Conservation (phyloP, 2,888 invertebrate species). For the Amorpha juglandis region DNA sequence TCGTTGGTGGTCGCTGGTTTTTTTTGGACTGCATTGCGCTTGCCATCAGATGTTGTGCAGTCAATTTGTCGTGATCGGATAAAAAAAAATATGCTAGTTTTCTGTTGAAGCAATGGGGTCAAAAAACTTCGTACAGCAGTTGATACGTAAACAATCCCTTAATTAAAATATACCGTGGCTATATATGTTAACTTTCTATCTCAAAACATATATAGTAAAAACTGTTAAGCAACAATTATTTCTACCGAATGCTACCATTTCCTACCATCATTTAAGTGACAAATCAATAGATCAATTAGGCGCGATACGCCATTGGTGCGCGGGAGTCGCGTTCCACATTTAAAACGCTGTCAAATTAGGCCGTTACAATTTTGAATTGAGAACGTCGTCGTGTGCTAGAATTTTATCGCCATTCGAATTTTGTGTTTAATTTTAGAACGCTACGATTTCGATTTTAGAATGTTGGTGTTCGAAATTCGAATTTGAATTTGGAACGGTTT, state of each 20-base stretch:
- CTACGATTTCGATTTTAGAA: constrained; percentile 17
- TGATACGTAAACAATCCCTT: not conserved
- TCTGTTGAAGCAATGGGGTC: no score
- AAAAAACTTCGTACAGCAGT: not conserved
- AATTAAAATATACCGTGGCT: not conserved
- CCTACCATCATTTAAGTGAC: constrained; percentile 54
- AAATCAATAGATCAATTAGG: constrained; percentile 72
- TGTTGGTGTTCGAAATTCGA: constrained; percentile 30
- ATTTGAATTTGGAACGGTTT: constrained; percentile 32
- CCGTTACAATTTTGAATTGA: constrained; percentile 51
- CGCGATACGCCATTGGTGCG: constrained; percentile 39
- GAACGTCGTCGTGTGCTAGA: constrained; percentile 29
- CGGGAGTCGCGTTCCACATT: constrained; percentile 49
- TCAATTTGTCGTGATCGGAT: no score
- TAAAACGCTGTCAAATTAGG: constrained; percentile 56
- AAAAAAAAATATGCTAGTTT: no score
- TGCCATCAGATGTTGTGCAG: no score
- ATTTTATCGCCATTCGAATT: constrained; percentile 18
- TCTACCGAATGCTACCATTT: constrained; percentile 10
- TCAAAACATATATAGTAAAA: not conserved
- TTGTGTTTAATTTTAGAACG: constrained; percentile 9
- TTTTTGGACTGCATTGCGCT: no score
- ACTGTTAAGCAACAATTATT: constrained; percentile 18
- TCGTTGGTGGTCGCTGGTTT: no score
- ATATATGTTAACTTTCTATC: constrained; percentile 27